Evolutionary conservation across 1,140 invertebrate genomes (phyloP).

Genomic region (Macrocentrus cingulum): DNA sequence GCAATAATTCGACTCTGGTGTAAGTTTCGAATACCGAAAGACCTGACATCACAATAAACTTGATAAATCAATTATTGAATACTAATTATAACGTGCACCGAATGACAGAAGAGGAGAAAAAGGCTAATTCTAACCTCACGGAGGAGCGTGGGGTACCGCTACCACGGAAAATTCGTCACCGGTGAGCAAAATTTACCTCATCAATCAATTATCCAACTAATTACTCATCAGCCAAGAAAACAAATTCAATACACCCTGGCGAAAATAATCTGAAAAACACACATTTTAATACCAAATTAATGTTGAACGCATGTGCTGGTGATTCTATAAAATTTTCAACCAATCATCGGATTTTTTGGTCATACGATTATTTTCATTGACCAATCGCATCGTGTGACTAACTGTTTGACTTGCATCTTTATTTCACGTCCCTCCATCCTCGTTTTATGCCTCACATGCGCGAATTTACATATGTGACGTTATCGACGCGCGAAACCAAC

Average conservation of each 20-base stretch:
- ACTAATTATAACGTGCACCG: constrained; percentile 26
- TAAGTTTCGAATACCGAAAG: background rate
- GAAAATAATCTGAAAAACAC: background rate
- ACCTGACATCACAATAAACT: background rate
- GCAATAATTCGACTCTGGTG: no score
- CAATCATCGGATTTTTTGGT: constrained; percentile 40
- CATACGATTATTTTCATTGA: constrained; percentile 42
- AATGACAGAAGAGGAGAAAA: constrained; percentile 48
- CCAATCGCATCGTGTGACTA: background rate
- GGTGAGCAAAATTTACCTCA: constrained; percentile 41
- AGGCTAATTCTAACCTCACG: constrained; percentile 48
- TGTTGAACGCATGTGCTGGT: constrained; percentile 11
- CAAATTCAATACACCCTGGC: constrained; percentile 3
- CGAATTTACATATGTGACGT: no score
- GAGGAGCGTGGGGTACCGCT: constrained; percentile 38
- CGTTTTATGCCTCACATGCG: no score
- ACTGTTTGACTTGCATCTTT: background rate
- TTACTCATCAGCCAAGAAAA: background rate
- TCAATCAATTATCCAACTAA: background rate
- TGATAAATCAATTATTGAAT: background rate
- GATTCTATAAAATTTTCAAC: constrained; percentile 29
- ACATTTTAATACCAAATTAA: background rate
- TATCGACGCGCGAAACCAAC: background rate
- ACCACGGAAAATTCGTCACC: constrained; percentile 54
- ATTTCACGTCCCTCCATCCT: background rate